phyloP scores from a whole-genome alignment of 2,888 invertebrate genomes.

The Meloe dianella region DNA sequence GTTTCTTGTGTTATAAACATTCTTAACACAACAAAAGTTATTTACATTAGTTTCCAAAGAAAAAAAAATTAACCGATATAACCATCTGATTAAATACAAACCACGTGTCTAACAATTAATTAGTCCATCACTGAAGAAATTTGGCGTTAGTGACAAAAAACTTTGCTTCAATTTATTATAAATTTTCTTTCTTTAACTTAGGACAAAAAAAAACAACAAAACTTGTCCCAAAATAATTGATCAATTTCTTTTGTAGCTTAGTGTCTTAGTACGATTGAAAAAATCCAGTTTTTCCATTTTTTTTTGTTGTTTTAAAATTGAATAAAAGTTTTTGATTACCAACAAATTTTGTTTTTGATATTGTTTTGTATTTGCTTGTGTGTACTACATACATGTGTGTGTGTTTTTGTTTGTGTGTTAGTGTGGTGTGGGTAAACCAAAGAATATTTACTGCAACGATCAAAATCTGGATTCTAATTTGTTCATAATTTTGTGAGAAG shows the following conservation, averaged over 20 bases:
- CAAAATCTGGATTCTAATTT: slow-evolving; percentile 22
- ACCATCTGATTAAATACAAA: slow-evolving; percentile 43
- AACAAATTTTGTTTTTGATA: slow-evolving; percentile 20
- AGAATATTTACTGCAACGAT: slow-evolving; percentile 23
- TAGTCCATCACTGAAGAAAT: slow-evolving; percentile 40
- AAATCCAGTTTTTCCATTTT: background rate
- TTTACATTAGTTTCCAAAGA: slow-evolving; percentile 31
- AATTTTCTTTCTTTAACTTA: background rate
- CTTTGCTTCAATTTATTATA: slow-evolving; percentile 29
- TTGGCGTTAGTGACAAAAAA: slow-evolving; percentile 36
- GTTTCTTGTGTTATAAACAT: slow-evolving; percentile 9
- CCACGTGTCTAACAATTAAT: slow-evolving; percentile 43
- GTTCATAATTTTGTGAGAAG: background rate
- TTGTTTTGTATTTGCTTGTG: background rate
- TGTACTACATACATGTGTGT: slow-evolving; percentile 17
- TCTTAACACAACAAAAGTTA: slow-evolving; percentile 11
- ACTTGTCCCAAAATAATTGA: background rate
- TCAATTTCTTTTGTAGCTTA: background rate
- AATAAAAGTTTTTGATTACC: slow-evolving; percentile 28
- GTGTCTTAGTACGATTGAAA: background rate
- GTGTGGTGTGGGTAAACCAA: background rate
- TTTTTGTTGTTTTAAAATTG: slow-evolving; percentile 22
- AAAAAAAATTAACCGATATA: slow-evolving; percentile 16
- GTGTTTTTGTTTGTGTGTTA: too few species aligned
- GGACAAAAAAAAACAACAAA: slow-evolving; percentile 3